Evolutionary conservation across 2,113 vertebrate genomes (phyloP).

Genomic region (Colaptes auratus): DNA sequence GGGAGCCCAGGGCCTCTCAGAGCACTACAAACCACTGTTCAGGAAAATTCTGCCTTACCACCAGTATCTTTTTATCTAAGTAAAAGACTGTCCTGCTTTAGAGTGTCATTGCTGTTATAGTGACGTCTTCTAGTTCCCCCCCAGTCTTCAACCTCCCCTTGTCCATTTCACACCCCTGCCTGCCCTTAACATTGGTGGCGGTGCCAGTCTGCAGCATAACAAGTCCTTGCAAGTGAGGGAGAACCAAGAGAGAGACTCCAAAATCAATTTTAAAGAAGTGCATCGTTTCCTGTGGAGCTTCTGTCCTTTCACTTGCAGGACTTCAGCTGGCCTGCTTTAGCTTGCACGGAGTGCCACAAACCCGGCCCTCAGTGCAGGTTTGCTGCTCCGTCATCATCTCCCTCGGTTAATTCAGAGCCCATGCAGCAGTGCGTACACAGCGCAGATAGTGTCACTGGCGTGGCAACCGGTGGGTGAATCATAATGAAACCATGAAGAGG

Average conservation of each 20-base stretch:
- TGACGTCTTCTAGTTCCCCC: neutral
- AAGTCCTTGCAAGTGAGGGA: neutral
- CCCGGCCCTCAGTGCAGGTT: neutral
- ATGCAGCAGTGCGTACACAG: neutral
- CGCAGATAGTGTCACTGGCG: neutral
- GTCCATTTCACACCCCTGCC: neutral
- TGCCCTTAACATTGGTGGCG: neutral
- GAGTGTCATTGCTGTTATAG: neutral
- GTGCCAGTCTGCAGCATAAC: neutral
- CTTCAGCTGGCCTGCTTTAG: neutral
- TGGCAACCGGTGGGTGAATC: constrained; percentile 25
- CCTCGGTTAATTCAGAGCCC: neutral
- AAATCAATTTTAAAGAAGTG: neutral
- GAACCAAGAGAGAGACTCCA: neutral
- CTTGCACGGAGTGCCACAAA: neutral
- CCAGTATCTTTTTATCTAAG: neutral
- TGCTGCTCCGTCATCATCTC: constrained; percentile 31
- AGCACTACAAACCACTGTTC: neutral
- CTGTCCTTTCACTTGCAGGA: neutral
- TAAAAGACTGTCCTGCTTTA: neutral
- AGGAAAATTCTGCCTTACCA: neutral
- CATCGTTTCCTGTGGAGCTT: neutral
- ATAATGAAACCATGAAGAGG: constrained; percentile 27
- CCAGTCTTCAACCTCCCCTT: neutral
- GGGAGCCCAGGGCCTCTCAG: neutral